Evolutionary conservation across 2,888 invertebrate genomes (phyloP), one percentile per base, ranked within the genome.

Genomic region (Drosophila nigritarsus): DNA sequence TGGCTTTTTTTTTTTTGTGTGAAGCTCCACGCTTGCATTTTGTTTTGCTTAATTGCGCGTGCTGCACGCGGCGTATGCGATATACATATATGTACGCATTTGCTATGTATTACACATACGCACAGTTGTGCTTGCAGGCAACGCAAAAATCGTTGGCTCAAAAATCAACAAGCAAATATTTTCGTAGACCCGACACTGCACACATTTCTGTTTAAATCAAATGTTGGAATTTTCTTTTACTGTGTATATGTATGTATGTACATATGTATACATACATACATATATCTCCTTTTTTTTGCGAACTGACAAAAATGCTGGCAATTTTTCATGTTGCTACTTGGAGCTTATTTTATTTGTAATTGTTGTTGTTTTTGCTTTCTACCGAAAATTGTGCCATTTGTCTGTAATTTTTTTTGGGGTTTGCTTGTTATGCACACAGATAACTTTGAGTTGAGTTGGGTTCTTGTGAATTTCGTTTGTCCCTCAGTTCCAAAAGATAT

Each of bases 21-120:
- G 58, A 61, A 73, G 80, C 83, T 78, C 53, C 32, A 68, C 75
- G 87, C 67, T 63, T 59, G 72, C 75, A 84, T 87, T 85, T 84
- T 80, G 80, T 76, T 89, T 87, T 78, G 82, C 67, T 84, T 80
- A 86, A 89, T 85, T 87, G 83, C 73, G 89, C 85, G 83, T 87
- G 83, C 73, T 68, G 83, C 85, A 89, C 67, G 85, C 80, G 82
- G 87, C 85, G 87, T 89, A 89, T 89, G 73, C 87, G 69, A 69
- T 78, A 81, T 81, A 51, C 66, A 24, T 81, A 51, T 68, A 24
- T 56, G 45, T 58, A 34, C 13, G 58, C 20, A 32, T 61, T 63
- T 27, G 63, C 56, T 8, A 54, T 72, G 56, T 73, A 73, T 87
- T 72, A 71, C 89, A 69, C 85, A 85, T 87, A 89, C 85, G 85